Percentiles rank a stretch among this genome's conserved stretches.
Evolutionary conservation across 2,113 vertebrate species (phyloP).

Genomic region (Patagioenas fasciata): DNA sequence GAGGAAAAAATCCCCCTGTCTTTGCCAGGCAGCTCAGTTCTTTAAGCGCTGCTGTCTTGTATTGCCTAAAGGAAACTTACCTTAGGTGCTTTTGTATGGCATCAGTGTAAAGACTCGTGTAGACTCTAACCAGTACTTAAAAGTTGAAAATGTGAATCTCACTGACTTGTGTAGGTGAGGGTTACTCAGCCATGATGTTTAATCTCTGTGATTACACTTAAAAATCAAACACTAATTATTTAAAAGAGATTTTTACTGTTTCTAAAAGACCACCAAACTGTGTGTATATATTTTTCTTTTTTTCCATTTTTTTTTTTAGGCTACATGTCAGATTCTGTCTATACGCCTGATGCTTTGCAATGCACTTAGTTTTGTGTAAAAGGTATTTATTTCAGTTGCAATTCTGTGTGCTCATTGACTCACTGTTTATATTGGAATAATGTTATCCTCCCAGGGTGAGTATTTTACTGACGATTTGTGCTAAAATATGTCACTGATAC

Average conservation of each 20-base stretch:
- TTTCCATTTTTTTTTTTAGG: not conserved
- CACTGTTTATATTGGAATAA: not conserved
- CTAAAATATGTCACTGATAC: not conserved
- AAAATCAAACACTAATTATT: not conserved
- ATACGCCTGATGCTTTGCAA: not conserved
- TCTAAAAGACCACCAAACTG: not conserved
- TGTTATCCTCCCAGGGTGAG: not conserved
- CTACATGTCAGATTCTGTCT: rapidly evolving
- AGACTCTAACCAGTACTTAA: not conserved
- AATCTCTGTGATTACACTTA: not conserved
- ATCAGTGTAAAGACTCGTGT: rapidly evolving
- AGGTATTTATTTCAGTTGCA: not conserved
- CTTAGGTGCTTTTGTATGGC: not conserved
- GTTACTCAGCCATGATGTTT: not conserved
- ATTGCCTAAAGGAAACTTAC: too few relatives aligned
- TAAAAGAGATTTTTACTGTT: not conserved
- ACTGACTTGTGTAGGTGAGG: not conserved
- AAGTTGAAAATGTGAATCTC: not conserved
- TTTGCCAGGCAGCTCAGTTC: not conserved
- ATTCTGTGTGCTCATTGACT: not conserved
- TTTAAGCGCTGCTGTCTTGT: not conserved
- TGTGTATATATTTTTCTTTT: not conserved
- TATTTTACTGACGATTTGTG: not conserved
- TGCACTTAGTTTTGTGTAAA: not conserved
- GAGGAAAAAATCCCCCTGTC: not conserved